phyloP scores from a whole-genome alignment of 2,113 vertebrate species.

The Corythornis cristatus region DNA sequence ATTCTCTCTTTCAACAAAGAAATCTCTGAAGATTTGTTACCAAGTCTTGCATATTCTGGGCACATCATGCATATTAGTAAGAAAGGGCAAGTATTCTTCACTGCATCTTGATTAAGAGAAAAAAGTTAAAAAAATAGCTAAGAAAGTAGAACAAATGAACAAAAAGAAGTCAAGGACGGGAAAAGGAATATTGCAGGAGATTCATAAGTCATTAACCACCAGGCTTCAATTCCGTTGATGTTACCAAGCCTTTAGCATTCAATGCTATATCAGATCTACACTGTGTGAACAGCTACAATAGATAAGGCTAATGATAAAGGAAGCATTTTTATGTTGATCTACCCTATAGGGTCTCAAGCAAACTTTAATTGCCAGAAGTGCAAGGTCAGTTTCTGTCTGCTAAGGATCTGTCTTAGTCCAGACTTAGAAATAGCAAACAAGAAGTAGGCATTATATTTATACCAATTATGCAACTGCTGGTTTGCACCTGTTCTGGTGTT shows the following conservation, averaged over 20 bases:
- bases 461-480: not conserved
- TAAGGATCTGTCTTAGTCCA: not conserved
- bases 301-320: not conserved
- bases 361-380: not conserved
- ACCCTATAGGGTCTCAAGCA: not conserved
- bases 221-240: not conserved
- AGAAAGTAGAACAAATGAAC: not conserved
- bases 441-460: not conserved
- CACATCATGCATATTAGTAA: not conserved
- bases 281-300: not conserved
- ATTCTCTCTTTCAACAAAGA: not conserved
- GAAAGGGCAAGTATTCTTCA: not conserved
- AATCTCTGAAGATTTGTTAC: not conserved
- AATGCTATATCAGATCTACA: not conserved
- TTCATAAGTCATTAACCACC: not conserved
- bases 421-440: conserved; percentile 16
- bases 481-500: not conserved
- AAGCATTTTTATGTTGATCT: conserved; percentile 26
- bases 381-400: not conserved
- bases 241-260: not conserved
- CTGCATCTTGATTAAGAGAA: not conserved
- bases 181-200: not conserved
- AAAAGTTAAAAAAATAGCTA: not conserved
- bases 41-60: not conserved
- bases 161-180: not conserved